phyloP scores from a whole-genome alignment of 1,140 invertebrate genomes.

The Venturia canescens region DNA sequence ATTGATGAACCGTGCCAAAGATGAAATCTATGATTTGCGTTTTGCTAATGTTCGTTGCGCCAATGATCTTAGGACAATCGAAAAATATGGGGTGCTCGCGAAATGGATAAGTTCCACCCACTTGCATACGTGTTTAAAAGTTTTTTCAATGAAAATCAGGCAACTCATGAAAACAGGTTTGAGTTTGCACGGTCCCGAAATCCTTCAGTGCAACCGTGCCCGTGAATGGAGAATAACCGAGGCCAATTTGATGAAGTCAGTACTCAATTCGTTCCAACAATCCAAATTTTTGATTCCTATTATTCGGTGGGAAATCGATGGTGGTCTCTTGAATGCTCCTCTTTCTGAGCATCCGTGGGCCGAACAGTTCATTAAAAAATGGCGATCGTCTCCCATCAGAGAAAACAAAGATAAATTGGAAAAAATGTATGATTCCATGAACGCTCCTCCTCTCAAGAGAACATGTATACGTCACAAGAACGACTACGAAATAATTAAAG shows the following conservation, averaged over 20 bases:
- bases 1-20: not conserved
- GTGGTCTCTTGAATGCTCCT: constrained; percentile 3
- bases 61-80: not conserved
- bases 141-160: not conserved
- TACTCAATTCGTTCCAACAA: constrained; percentile 10
- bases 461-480: constrained; percentile 28
- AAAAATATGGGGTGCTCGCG: not conserved
- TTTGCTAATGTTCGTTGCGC: not conserved
- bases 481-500: constrained; percentile 1
- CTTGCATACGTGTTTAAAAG: not conserved
- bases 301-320: constrained; percentile 19
- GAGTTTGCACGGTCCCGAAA: not conserved
- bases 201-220: too few relatives aligned
- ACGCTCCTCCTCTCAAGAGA: not conserved
- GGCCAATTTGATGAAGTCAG: constrained; percentile 35
- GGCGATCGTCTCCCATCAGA: constrained; percentile 12
- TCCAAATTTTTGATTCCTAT: constrained; percentile 30
- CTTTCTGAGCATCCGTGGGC: constrained; percentile 37
- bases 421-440: constrained; percentile 16
- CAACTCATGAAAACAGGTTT: not conserved
- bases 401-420: constrained; percentile 36
- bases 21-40: not conserved
- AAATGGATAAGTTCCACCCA: not conserved
- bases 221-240: not conserved
- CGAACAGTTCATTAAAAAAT: constrained; percentile 27